Evolutionary conservation across 1,140 invertebrate species (phyloP), one percentile per base, ranked within the genome.

Genomic region (Drosophila takahashii): DNA sequence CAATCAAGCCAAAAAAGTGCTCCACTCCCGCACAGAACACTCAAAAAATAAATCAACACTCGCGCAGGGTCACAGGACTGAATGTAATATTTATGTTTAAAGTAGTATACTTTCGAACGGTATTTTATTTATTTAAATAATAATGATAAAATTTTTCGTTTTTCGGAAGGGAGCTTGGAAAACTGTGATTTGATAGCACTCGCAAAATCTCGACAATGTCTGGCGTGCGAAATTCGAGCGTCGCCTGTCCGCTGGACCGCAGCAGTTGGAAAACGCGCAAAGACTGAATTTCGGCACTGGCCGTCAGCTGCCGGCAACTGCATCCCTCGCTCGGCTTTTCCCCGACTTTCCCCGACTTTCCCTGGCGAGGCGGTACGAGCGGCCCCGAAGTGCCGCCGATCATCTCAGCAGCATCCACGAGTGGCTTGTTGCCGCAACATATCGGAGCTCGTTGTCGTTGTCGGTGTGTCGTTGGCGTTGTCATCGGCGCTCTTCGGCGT

Each of bases 261-360:
- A 77, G 77, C 72, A 64, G 69, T 60, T 73, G 84, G 59, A 84
- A 87, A 79, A 80, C 84, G 85, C 84, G 84, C 76, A 74, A 89
- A 80, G 77, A 87, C 84, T 87, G 80, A 74, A 61, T 52, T 37
- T 69, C 65, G 65, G 26, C 48, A 4, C 42, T n/a, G 26, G 5
- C 61, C 44, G 60, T 27, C 64, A 70, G 36, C 42, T 57, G 67
- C 67, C 65, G 50, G 65, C 65, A 69, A 69, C 64, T 65, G 67
- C 51, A 37, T 57, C 66, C 29, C 42, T 18, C 39, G n/a, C 22
- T 73, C 69, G 69, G 71, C 29, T 50, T 22, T 22, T 32, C 29
- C 29, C 29, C 29, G 29, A 32, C 29, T 32, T 71, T 50, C 26
- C 26, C 50, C 48, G 37, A 37, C 37, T 53, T 42, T 53, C 26